phyloP scores from a whole-genome alignment of 2,888 invertebrate species.

The Drosophila eohydei region DNA sequence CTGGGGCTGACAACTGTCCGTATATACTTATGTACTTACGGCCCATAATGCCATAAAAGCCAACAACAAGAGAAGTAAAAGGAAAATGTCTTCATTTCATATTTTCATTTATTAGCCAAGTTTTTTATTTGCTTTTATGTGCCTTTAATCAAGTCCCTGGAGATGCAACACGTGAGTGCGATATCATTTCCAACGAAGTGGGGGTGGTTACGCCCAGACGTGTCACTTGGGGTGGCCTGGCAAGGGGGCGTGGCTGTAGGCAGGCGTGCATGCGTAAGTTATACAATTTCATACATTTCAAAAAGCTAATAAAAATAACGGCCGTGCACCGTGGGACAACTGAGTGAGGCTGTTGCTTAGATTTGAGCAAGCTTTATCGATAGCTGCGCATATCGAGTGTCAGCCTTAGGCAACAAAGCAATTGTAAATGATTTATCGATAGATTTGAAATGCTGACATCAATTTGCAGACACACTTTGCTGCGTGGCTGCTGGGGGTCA shows the following conservation, averaged over 20 bases:
- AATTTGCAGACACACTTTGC: slow-evolving; percentile 4
- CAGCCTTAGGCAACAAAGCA: not conserved
- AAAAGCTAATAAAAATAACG: slow-evolving; percentile 66
- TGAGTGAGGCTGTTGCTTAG: slow-evolving; percentile 13
- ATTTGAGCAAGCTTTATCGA: slow-evolving; percentile 20
- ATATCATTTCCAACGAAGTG: slow-evolving; percentile 48
- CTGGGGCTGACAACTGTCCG: slow-evolving; percentile 38
- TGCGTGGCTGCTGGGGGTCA: slow-evolving; percentile 46
- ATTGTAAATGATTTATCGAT: slow-evolving; percentile 33
- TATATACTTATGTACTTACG: slow-evolving; percentile 22
- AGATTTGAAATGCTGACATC: slow-evolving; percentile 10
- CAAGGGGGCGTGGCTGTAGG: slow-evolving; percentile 21
- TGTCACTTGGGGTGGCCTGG: slow-evolving; percentile 9
- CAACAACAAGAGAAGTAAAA: slow-evolving; percentile 11
- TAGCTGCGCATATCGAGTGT: slow-evolving; percentile 5
- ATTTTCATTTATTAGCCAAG: slow-evolving; percentile 79
- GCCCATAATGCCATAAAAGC: slow-evolving; percentile 47
- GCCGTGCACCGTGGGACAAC: slow-evolving; percentile 49
- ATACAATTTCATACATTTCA: slow-evolving; percentile 70
- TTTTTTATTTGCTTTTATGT: slow-evolving; percentile 78
- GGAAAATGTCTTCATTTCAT: slow-evolving; percentile 51
- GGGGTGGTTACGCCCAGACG: slow-evolving; percentile 35
- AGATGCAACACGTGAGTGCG: slow-evolving; percentile 83
- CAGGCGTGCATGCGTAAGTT: slow-evolving; percentile 60
- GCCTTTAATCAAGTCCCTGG: slow-evolving; percentile 82